A percentile compares a stretch with the other conserved stretches of the same genome.
Conservation (phyloP, 2,797 vertebrate genomes). For the Sebastes nivosus region DNA sequence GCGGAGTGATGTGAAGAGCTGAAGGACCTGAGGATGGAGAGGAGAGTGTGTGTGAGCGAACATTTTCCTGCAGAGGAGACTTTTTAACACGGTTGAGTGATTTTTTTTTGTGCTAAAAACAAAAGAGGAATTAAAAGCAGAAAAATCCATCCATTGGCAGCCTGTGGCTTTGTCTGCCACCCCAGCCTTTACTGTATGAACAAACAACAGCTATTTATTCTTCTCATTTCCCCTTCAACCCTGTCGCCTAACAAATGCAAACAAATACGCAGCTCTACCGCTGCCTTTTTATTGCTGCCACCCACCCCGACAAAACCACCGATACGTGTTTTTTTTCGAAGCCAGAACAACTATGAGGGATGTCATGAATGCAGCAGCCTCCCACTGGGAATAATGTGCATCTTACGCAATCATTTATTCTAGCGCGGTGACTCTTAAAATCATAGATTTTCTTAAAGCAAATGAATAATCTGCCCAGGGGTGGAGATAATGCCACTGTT, state of each 20-base stretch:
- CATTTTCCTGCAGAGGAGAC: conserved; percentile 4
- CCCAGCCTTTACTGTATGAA: conserved; percentile 18
- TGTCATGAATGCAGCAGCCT: conserved; percentile 8
- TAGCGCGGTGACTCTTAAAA: not conserved
- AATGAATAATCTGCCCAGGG: not conserved
- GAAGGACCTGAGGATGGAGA: conserved; percentile 36
- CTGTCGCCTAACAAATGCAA: conserved; percentile 30
- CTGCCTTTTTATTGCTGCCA: conserved; percentile 33
- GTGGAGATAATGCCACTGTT: not conserved
- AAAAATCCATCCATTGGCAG: conserved; percentile 14
- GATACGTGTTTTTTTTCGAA: not conserved
- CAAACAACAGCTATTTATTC: conserved; percentile 54
- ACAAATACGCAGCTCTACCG: conserved; percentile 29
- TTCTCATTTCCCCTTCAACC: conserved; percentile 42
- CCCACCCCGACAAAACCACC: conserved; percentile 35
- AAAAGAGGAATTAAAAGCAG: conserved; percentile 43
- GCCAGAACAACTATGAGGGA: conserved; percentile 24
- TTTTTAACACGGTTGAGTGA: conserved; percentile 7
- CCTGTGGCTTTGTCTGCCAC: conserved; percentile 25
- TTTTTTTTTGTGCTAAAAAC: conserved; percentile 22
- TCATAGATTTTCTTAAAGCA: conserved; percentile 4
- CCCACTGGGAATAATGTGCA: conserved; percentile 19
- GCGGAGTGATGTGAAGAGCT: conserved; percentile 37
- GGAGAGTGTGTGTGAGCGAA: not conserved
- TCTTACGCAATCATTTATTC: conserved; percentile 17